Evolutionary conservation across 2,113 vertebrate species (phyloP).

Genomic region (Zeus faber): DNA sequence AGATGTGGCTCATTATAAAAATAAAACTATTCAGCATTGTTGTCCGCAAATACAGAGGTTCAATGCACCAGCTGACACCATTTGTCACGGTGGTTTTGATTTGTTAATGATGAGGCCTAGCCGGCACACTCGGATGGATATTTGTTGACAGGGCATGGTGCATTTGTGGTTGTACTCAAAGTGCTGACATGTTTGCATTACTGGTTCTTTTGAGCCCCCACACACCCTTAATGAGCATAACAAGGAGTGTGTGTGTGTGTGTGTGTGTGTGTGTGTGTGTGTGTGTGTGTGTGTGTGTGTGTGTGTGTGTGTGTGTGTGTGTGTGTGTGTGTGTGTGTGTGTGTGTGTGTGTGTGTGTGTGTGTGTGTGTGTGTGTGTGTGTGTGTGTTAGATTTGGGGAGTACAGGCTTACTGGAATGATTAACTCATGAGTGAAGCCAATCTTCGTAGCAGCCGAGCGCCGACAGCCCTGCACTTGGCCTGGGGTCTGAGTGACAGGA

Average conservation of each 20-base stretch:
- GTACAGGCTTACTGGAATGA: slow-evolving; percentile 15
- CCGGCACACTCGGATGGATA: slow-evolving; percentile 27
- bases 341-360: neutral
- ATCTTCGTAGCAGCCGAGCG: neutral
- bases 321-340: slow-evolving; percentile 3
- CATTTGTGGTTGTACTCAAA: slow-evolving; percentile 38
- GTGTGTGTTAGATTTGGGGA: slow-evolving; percentile 2
- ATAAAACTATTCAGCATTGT: too few relatives aligned
- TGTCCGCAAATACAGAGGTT: too few relatives aligned
- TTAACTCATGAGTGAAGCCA: slow-evolving; percentile 6
- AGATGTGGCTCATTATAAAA: too few relatives aligned
- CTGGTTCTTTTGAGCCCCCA: slow-evolving; percentile 18
- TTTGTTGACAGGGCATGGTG: slow-evolving; percentile 42
- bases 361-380: slow-evolving; percentile 3
- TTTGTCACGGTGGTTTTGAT: slow-evolving; percentile 2
- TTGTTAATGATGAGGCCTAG: slow-evolving; percentile 17
- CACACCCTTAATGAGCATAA: slow-evolving; percentile 64
- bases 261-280: neutral
- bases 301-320: neutral
- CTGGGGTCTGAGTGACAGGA: neutral
- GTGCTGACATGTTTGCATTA: slow-evolving; percentile 60
- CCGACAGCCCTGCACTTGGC: neutral
- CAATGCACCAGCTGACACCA: neutral
- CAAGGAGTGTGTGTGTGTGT: slow-evolving; percentile 23
- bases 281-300: neutral